Evolutionary conservation across 64 coral and sea anemone genomes (phyloP), one percentile per base, ranked within the genome.

Genomic region (Stylophora pistillata): DNA sequence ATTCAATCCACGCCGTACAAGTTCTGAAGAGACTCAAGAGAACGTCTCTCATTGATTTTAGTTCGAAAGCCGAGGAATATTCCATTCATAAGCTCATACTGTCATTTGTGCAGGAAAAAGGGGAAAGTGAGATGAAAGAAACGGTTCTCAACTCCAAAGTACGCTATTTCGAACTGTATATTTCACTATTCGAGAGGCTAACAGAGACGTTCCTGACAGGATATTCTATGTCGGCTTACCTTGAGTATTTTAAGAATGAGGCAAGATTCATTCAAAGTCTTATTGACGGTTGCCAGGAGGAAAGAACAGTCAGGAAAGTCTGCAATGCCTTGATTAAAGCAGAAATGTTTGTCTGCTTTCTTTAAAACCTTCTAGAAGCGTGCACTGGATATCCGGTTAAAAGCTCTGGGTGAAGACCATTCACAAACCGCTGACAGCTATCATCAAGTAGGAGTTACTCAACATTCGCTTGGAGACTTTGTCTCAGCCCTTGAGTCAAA

Each of bases 1-100:
- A 2, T 34, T 31, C 10, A 16, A 18, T 5, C n/a, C 37, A 10
- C 1, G 14, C 58, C 0, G 78, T 21, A 11, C 74, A 74, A 26
- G 74, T 32, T 3, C 31, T 90, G 54, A 5, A 80, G 6, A 65
- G 56, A 27, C 78, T 90, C 74, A 53, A 31, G 37, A 58, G 78
- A 56, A 90, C 73, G 26, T 54, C 85, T 10, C 66, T 74, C 16
- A 2, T 87, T 37, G 82, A 86, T 28, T 27, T 18, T 55, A 70
- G 57, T 71, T 25, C 15, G 27, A 4, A 15, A 7, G 68, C 17
- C 0, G n/a, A 16, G 0, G n/a, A 56, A 56, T 87, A 55, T 25
- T 55, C n/a, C 25, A 74, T 87, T 23, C 85, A 87, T 20, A 87
- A 56, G 10, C 66, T 89, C 5, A 1, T 89, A 4, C 64, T 81